Evolutionary conservation across 2,888 invertebrate genomes (phyloP).

Genomic region (Erebia ligea): DNA sequence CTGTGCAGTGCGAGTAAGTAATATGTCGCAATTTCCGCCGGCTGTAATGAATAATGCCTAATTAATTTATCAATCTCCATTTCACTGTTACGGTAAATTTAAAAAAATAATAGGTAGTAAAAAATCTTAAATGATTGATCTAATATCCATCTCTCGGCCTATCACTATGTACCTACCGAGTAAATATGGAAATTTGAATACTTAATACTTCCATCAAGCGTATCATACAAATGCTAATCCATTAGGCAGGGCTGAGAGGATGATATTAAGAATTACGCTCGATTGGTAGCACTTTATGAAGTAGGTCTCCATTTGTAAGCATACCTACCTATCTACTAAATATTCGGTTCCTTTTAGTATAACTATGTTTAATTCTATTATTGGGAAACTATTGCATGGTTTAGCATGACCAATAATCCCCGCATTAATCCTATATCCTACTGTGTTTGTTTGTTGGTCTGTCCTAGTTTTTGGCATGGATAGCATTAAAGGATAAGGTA

Average conservation of each 20-base stretch:
- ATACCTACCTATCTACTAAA: background rate
- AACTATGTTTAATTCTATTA: background rate
- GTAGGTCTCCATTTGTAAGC: background rate
- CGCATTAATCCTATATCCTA: too few species aligned
- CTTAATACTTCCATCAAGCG: constrained; percentile 36
- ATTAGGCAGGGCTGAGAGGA: constrained; percentile 22
- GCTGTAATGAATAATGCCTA: too few species aligned
- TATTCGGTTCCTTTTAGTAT: background rate
- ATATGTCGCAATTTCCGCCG: too few species aligned
- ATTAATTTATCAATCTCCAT: too few species aligned
- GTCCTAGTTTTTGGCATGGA: too few species aligned
- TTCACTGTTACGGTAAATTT: too few species aligned
- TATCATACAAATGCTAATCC: constrained; percentile 29
- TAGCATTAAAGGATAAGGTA: too few species aligned
- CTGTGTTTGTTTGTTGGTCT: too few species aligned
- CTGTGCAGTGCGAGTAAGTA: too few species aligned
- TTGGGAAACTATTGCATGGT: background rate
- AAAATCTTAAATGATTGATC: too few species aligned
- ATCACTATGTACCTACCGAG: constrained; percentile 15
- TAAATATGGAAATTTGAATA: constrained; percentile 41
- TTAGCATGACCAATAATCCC: too few species aligned
- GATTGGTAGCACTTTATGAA: constrained; percentile 16
- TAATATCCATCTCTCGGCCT: background rate
- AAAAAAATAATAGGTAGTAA: too few species aligned
- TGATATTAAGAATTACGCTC: constrained; percentile 24